Percentiles rank a stretch among this genome's conserved stretches.
Conservation (phyloP, 2,113 vertebrate species). For the Notarius lentiginosus region DNA sequence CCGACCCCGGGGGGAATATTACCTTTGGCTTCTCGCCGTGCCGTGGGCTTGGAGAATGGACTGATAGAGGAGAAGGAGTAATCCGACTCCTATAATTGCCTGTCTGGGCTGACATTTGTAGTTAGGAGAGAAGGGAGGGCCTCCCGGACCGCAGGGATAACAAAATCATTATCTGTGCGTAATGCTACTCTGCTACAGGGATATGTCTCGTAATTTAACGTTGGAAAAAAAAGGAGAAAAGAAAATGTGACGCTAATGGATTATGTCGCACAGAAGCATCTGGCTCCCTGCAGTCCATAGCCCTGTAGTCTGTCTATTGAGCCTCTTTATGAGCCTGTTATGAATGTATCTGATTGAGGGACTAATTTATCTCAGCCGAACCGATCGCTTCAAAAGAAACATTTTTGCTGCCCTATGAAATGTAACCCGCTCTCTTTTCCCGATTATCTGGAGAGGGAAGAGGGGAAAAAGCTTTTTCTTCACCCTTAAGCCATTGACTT, state of each 20-base stretch:
- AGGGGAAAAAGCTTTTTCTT: slow-evolving; percentile 18
- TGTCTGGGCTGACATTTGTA: slow-evolving; percentile 56
- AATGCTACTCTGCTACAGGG: slow-evolving; percentile 44
- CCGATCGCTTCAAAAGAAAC: slow-evolving; percentile 26
- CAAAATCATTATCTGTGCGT: slow-evolving; percentile 56
- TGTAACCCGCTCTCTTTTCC: slow-evolving; percentile 19
- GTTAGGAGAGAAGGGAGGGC: slow-evolving; percentile 47
- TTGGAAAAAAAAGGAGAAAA: slow-evolving; percentile 2
- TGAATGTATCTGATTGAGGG: slow-evolving; percentile 51
- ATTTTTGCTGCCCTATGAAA: slow-evolving; percentile 37
- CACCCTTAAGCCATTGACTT: slow-evolving; percentile 50
- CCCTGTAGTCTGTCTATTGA: slow-evolving; percentile 46
- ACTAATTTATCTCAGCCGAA: slow-evolving; percentile 40
- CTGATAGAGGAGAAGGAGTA: slow-evolving; percentile 50
- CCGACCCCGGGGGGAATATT: slow-evolving; percentile 48
- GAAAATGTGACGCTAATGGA: slow-evolving; percentile 50
- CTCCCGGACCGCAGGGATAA: slow-evolving; percentile 53
- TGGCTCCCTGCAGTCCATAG: slow-evolving; percentile 44
- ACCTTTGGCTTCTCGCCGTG: slow-evolving; percentile 50
- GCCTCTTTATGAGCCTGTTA: slow-evolving; percentile 32
- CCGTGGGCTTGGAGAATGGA: slow-evolving; percentile 46
- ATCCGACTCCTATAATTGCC: slow-evolving; percentile 57
- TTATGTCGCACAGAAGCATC: slow-evolving; percentile 50
- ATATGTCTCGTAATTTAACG: slow-evolving; percentile 44
- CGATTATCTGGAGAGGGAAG: slow-evolving; percentile 27